phyloP scores from a whole-genome alignment of 2,888 invertebrate species.

The Pinctada fucata region DNA sequence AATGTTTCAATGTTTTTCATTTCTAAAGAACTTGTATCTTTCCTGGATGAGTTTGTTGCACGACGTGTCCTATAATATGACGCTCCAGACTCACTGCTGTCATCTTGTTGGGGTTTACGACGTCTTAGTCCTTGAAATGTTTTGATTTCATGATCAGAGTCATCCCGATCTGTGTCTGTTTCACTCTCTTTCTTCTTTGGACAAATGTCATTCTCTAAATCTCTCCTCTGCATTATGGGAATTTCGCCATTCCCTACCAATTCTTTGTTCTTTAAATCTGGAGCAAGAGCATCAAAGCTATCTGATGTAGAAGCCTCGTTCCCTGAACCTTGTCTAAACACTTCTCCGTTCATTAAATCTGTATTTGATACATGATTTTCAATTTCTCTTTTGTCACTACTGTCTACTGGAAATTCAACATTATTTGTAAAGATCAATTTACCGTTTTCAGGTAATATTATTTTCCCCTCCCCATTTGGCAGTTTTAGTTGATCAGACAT shows the following conservation, averaged over 20 bases:
- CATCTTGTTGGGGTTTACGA: conserved; percentile 36
- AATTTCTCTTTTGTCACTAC: background rate
- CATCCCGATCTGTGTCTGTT: conserved; percentile 46
- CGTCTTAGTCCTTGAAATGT: conserved; percentile 44
- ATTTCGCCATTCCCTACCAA: background rate
- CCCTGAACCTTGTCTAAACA: background rate
- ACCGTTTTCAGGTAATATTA: background rate
- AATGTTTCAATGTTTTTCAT: conserved; percentile 56
- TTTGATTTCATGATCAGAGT: conserved; percentile 34
- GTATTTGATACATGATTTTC: background rate
- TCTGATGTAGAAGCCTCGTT: background rate
- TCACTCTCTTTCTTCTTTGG: conserved; percentile 44
- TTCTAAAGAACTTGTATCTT: conserved; percentile 16
- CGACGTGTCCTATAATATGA: conserved; percentile 24
- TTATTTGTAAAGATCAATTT: background rate
- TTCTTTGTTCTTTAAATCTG: no score
- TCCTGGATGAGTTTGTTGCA: background rate
- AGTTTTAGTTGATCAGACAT: background rate
- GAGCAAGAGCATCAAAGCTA: background rate
- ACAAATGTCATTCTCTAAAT: conserved; percentile 1
- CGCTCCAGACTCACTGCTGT: conserved; percentile 33
- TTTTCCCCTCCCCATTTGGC: background rate
- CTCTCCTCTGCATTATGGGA: conserved; percentile 5
- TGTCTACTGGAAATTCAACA: background rate
- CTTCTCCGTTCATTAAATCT: background rate